Conservation (phyloP, 1,140 invertebrate genomes). For the Bombus cullumanus region DNA sequence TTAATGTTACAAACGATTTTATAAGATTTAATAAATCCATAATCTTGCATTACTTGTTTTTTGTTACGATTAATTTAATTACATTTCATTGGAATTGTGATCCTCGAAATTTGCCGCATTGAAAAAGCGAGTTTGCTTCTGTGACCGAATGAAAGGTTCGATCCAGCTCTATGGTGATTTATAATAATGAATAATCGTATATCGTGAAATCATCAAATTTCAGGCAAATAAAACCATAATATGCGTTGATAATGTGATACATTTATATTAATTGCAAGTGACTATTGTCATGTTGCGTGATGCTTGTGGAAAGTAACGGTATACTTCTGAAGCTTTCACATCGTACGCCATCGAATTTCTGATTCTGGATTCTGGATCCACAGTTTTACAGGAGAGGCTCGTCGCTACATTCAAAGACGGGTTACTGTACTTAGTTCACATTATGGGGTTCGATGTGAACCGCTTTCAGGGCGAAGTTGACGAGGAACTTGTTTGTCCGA, state of each 20-base stretch:
- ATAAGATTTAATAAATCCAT: neutral
- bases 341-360: constrained; percentile 46
- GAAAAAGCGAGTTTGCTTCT: neutral
- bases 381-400: constrained; percentile 40
- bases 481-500: constrained; percentile 95
- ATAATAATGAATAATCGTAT: neutral
- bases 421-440: constrained; percentile 24
- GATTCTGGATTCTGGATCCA: constrained; percentile 38
- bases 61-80: too few species aligned
- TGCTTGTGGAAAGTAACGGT: constrained; percentile 37
- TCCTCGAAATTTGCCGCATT: neutral
- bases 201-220: constrained; percentile 10
- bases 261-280: neutral
- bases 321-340: constrained; percentile 43
- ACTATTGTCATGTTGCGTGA: constrained; percentile 3
- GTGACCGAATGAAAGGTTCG: neutral
- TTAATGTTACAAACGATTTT: neutral
- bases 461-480: constrained; percentile 95
- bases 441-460: constrained; percentile 94
- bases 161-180: neutral
- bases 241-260: neutral
- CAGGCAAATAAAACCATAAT: neutral
- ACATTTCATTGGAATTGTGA: neutral
- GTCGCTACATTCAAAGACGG: constrained; percentile 28
- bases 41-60: neutral